Evolutionary conservation across 2,797 vertebrate species (phyloP), one percentile per base, ranked within the genome.

Genomic region (Euthynnus affinis): DNA sequence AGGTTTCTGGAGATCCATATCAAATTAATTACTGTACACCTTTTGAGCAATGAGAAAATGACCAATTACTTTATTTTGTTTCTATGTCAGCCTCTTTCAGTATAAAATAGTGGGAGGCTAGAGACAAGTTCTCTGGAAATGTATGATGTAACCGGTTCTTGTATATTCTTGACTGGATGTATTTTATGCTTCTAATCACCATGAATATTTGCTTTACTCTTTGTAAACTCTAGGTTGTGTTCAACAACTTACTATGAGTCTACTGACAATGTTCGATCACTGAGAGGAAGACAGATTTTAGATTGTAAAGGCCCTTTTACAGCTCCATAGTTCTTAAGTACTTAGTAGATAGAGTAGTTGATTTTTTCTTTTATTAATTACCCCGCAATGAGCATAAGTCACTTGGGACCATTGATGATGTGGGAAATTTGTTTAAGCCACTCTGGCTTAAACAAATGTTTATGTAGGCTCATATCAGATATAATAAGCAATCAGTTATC

Each of bases 101-200:
- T 32, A 32, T 6, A 32, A 59, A 80, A 59, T 6, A 12, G 23
- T 32, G 18, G 27, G 6, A 81, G 42, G 5, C 29, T 57, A 13
- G 44, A 71, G 23, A 4, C 6, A 52, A 17, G 66, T 79, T 67
- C 10, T 37, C 17, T 46, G 6, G 55, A 64, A 68, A 57, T n/a
- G 12, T 57, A 22, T 27, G 29, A 59, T 0, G 1, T 4, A 37
- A 74, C 22, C 76, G 20, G 27, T 9, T 51, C 58, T 22, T 10
- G 42, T 44, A 20, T 55, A 17, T 48, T 44, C 18, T 34, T 56
- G 29, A 61, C 14, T 34, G 12, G 10, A 46, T 77, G 37, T 42
- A 40, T 20, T n/a, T n/a, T 53, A 67, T 53, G 22, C 14, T 46
- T 22, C 22, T 62, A 29, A 27, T 44, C 42, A 44, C 42, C 42